phyloP scores from a whole-genome alignment of 2,888 invertebrate species.

The Drosophila meridiana region DNA sequence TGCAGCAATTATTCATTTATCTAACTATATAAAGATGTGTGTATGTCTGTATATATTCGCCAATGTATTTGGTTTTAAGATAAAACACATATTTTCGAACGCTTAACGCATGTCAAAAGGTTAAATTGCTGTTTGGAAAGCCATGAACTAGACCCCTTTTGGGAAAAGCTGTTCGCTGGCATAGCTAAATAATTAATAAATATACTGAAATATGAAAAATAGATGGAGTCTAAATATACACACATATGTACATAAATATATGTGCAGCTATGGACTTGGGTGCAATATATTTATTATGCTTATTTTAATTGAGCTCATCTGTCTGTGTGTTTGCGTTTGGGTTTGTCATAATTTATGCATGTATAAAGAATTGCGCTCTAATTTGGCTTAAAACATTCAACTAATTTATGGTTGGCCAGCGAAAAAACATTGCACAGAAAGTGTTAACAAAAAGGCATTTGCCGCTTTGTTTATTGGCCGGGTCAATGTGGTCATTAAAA shows the following conservation, averaged over 20 bases:
- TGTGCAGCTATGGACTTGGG: background rate
- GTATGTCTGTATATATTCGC: background rate
- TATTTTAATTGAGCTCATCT: conserved; percentile 55
- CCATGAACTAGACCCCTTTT: conserved; percentile 20
- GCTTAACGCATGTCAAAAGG: conserved; percentile 54
- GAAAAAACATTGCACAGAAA: conserved; percentile 43
- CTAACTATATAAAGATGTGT: background rate
- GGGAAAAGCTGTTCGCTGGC: conserved; percentile 24
- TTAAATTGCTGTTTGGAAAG: conserved; percentile 38
- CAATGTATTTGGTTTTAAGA: conserved; percentile 10
- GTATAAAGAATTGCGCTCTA: conserved; percentile 56
- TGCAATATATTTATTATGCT: conserved; percentile 42
- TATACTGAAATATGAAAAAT: conserved; percentile 40
- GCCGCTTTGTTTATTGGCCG: conserved; percentile 35
- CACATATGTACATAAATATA: conserved; percentile 32
- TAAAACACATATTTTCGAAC: conserved; percentile 15
- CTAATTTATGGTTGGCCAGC: conserved; percentile 65
- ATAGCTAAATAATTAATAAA: conserved; percentile 64
- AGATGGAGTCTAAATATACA: conserved; percentile 3
- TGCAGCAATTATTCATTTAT: conserved; percentile 40
- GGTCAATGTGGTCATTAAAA: conserved; percentile 75
- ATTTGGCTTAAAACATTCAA: conserved; percentile 65
- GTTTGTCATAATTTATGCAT: conserved; percentile 56
- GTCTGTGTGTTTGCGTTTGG: conserved; percentile 5
- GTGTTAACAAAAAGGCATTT: conserved; percentile 55